Conservation (phyloP, 2,113 vertebrate species). For the Argyrosomus japonicus region DNA sequence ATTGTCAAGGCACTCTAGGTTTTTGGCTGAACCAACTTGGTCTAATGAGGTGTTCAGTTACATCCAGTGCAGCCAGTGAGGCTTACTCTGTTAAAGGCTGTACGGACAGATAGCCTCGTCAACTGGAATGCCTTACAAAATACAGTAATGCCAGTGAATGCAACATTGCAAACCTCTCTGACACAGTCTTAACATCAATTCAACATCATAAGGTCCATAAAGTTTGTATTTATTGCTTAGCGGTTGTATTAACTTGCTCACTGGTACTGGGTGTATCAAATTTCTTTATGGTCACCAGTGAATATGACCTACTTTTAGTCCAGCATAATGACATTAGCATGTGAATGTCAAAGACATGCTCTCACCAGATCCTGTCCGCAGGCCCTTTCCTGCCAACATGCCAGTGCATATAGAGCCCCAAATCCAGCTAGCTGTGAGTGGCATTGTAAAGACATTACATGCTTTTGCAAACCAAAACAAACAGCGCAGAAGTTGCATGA, state of each 20-base stretch:
- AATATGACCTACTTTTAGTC: conserved; percentile 73
- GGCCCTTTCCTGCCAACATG: conserved; percentile 43
- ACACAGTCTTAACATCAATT: conserved; percentile 1
- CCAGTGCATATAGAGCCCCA: conserved; percentile 43
- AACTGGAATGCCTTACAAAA: conserved; percentile 10
- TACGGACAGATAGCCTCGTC: not conserved
- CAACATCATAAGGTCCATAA: conserved; percentile 7
- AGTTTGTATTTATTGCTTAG: conserved; percentile 12
- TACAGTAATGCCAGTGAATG: not conserved
- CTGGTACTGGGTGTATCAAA: conserved; percentile 9
- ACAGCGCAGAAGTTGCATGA: conserved; percentile 50
- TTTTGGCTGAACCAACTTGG: not conserved
- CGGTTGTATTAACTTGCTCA: conserved; percentile 5
- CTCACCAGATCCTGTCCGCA: conserved; percentile 59
- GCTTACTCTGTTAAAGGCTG: not conserved
- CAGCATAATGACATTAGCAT: conserved; percentile 70
- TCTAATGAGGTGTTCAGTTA: conserved; percentile 11
- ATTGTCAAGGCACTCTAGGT: not conserved
- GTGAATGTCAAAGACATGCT: conserved; percentile 61
- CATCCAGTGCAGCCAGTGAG: not conserved
- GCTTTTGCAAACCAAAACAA: conserved; percentile 66
- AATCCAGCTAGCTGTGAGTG: conserved; percentile 40
- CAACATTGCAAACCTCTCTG: not conserved
- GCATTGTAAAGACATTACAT: conserved; percentile 77
- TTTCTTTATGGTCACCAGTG: conserved; percentile 49